These are phyloP conservation scores for Paramuricea clavata DNA, from an alignment of 92 coral and sea anemone genomes.

Conservation along the genomic window DNA sequence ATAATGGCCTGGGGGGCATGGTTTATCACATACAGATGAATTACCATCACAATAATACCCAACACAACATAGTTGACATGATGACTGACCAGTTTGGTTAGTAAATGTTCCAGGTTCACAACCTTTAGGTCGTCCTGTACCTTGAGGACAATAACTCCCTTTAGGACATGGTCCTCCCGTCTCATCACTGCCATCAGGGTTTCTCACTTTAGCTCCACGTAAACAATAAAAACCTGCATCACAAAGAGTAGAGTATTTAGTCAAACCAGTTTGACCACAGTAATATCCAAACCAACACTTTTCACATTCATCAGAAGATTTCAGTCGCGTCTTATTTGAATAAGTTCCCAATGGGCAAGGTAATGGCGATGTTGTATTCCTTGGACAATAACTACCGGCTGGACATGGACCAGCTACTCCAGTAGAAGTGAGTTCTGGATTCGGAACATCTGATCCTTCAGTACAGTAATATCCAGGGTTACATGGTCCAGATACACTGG, in stretches of 20 bases:
- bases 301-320: conserved; percentile 78
- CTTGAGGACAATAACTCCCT: conserved; percentile 88
- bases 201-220: conserved; percentile 86
- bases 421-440: conserved; percentile 76
- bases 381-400: conserved; percentile 86
- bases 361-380: conserved; percentile 83
- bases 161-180: conserved; percentile 99
- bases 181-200: conserved; percentile 83
- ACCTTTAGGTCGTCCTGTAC: conserved; percentile 90
- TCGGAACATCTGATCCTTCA: conserved; percentile 83
- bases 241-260: conserved; percentile 83
- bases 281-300: conserved; percentile 87
- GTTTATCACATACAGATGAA: conserved; percentile 79
- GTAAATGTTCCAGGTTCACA: conserved; percentile 90
- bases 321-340: conserved; percentile 83
- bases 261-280: conserved; percentile 87
- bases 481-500: conserved; percentile 83
- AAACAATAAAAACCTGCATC: conserved; percentile 93
- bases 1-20: conserved; percentile 91
- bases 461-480: conserved; percentile 93
- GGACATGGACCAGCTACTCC: conserved; percentile 98
- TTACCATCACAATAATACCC: conserved; percentile 91
- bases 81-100: conserved; percentile 93
- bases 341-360: conserved; percentile 91
- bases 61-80: conserved; percentile 83